phyloP scores from a whole-genome alignment of 2,797 vertebrate genomes.

The Dermochelys coriacea region DNA sequence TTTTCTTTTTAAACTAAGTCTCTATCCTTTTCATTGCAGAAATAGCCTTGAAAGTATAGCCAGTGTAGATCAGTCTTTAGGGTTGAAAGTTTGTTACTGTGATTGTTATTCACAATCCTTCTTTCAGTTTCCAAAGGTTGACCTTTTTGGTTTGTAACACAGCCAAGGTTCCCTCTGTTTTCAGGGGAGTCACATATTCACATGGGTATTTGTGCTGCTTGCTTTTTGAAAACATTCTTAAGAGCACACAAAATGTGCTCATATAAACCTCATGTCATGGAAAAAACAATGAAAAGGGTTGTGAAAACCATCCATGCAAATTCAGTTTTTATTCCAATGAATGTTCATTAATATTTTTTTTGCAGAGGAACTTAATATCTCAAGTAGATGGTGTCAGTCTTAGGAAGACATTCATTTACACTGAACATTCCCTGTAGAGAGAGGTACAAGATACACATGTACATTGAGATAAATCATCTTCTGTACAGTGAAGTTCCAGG shows the following conservation, averaged over 20 bases:
- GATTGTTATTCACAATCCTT: neutral
- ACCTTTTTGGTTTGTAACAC: neutral
- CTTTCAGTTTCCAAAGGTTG: neutral
- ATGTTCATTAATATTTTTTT: neutral
- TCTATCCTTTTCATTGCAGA: neutral
- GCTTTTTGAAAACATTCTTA: neutral
- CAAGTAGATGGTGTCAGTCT: neutral
- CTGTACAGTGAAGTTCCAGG: neutral
- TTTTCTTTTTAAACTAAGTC: neutral
- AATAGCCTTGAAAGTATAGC: neutral
- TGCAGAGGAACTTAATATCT: neutral
- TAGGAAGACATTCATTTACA: neutral
- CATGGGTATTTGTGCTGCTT: conserved; percentile 38
- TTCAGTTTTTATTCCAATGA: neutral
- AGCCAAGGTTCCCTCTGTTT: neutral
- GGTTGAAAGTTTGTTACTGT: neutral
- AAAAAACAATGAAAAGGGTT: conserved; percentile 27
- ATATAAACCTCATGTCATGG: conserved; percentile 11
- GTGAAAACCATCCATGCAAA: conserved; percentile 41
- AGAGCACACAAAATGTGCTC: conserved; percentile 15
- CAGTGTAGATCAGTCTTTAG: conserved; percentile 3
- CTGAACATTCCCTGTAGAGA: neutral
- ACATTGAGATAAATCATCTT: neutral
- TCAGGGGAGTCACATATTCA: neutral
- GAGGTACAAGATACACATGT: neutral